Conservation (phyloP, 2,797 vertebrate genomes). For the Falco cherrug region DNA sequence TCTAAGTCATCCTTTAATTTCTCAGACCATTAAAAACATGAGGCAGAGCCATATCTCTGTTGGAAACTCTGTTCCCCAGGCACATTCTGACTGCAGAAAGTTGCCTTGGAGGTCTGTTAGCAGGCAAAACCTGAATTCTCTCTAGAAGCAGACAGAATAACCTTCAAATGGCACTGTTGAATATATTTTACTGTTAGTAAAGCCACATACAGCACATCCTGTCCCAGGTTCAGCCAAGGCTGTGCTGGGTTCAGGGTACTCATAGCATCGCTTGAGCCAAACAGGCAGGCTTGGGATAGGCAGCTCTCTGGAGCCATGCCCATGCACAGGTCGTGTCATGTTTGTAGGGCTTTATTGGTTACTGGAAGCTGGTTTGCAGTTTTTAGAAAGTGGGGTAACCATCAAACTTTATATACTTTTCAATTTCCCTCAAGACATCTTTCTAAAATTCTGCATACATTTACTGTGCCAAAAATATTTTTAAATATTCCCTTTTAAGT, state of each 20-base stretch:
- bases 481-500: slow-evolving; percentile 40
- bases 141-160: background rate
- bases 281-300: background rate
- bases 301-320: background rate
- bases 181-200: background rate
- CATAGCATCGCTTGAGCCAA: background rate
- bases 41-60: background rate
- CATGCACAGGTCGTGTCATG: background rate
- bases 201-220: background rate
- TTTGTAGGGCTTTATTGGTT: background rate
- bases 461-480: background rate
- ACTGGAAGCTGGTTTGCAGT: background rate
- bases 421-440: background rate
- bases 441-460: background rate
- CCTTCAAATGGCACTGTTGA: background rate
- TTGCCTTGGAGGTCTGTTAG: background rate
- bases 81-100: background rate
- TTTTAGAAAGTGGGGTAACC: background rate
- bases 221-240: background rate
- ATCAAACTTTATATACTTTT: background rate
- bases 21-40: background rate
- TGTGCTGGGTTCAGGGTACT: background rate
- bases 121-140: background rate
- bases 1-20: background rate
- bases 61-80: background rate